phyloP scores from a whole-genome alignment of 2,888 invertebrate species.

The Hyposoter didymator region DNA sequence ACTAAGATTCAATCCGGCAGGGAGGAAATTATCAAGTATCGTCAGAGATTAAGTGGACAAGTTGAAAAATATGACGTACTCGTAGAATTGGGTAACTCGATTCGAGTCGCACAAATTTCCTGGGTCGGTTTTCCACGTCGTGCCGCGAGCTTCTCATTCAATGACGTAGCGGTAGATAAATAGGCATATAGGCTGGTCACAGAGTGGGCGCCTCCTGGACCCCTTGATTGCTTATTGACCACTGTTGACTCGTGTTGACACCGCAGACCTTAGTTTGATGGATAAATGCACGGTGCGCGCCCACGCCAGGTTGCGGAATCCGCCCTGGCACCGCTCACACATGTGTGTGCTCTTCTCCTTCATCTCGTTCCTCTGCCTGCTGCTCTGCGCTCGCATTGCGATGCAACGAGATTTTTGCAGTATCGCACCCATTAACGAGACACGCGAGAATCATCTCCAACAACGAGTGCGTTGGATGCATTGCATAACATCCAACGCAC shows the following conservation, averaged over 20 bases:
- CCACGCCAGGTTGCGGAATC: slow-evolving; percentile 76
- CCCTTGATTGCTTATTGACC: slow-evolving; percentile 84
- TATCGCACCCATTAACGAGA: not conserved
- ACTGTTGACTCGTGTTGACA: slow-evolving; percentile 84
- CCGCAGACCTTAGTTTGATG: slow-evolving; percentile 83
- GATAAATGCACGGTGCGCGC: slow-evolving; percentile 81
- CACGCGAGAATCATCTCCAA: not conserved
- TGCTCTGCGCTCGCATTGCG: slow-evolving; percentile 38
- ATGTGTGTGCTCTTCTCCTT: not conserved
- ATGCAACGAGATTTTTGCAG: slow-evolving; percentile 53
- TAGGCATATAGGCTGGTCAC: slow-evolving; percentile 22
- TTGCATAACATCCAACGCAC: no score
- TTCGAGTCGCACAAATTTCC: slow-evolving; percentile 61
- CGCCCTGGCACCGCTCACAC: slow-evolving; percentile 1
- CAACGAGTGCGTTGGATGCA: not conserved
- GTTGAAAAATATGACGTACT: slow-evolving; percentile 16
- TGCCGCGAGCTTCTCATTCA: slow-evolving; percentile 38
- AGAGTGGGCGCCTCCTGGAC: slow-evolving; percentile 80
- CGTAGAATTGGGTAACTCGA: slow-evolving; percentile 42
- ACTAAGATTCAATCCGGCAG: not conserved
- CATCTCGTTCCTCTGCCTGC: not conserved
- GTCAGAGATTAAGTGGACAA: not conserved
- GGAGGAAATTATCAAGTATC: not conserved
- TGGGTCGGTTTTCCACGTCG: slow-evolving; percentile 51
- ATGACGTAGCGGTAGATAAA: slow-evolving; percentile 62